Evolutionary conservation across 1,140 invertebrate genomes (phyloP), one percentile per base, ranked within the genome.

Genomic region (Cheumatopsyche charites): DNA sequence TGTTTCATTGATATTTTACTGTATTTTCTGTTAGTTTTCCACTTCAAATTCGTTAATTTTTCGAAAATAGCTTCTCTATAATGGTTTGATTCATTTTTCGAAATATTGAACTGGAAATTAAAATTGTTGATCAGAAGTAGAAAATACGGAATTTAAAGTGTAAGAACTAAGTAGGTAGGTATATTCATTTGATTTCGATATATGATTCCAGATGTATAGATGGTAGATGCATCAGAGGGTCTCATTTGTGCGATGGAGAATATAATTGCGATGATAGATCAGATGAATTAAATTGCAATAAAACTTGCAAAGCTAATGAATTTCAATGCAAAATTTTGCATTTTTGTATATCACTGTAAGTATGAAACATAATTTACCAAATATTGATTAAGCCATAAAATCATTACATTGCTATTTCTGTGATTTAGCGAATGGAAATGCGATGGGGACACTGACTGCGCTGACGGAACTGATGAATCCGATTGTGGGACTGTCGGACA

Each of bases 191-290:
- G 11, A 36, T 47, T n/a, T 58, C n/a, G n/a, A n/a, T n/a, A n/a
- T n/a, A n/a, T 47, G 15, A 41, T 49, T 81, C 79, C 62, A 83
- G 86, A 41, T 93, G 92, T 77, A 80, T 82, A 6, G 91, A 89
- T 73, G 89, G 90, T 23, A 86, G 88, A 73, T 95, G 93, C 80
- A 88, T 94, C 70, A 87, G 88, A 66, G 82, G 86, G 36, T 80
- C 83, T 45, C 83, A 87, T 79, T 83, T 82, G 36, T 92, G 91
- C 80, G 88, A 91, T 79, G 90, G 90, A n/a, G 88, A 88, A 78
- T 84, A 82, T 68, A 87, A 90, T 73, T 91, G 90, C 79, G 83
- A 85, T 26, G 88, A 89, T 79, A 79, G 81, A 19, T 86, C 84
- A 65, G 90, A 91, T 80, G 89, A 90, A 79, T 63, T 73, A 2